Conservation (phyloP, 2,113 vertebrate genomes). For the Osmerus mordax region DNA sequence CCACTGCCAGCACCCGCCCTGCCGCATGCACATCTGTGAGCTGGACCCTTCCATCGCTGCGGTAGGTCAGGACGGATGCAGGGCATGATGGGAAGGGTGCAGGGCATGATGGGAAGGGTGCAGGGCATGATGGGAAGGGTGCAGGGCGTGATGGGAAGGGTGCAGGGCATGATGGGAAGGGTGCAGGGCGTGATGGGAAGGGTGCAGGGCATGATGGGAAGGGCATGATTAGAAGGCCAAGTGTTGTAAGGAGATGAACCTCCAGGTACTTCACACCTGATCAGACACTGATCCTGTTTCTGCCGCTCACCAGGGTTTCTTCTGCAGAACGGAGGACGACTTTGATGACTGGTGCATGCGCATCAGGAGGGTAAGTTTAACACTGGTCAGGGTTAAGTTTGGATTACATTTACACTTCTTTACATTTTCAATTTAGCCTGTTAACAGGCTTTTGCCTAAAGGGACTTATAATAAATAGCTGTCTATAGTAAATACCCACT, state of each 20-base stretch:
- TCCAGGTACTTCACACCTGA: not conserved
- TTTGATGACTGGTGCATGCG: conserved; percentile 93
- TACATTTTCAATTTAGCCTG: not conserved
- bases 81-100: not conserved
- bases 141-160: no score
- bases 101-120: not conserved
- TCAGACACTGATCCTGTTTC: conserved; percentile 4
- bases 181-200: no score
- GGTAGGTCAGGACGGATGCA: conserved; percentile 61
- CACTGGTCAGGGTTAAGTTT: not conserved
- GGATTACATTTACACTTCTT: not conserved
- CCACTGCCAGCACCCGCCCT: conserved; percentile 95
- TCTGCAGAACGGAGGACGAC: conserved; percentile 92
- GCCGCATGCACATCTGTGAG: conserved; percentile 93
- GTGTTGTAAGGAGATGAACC: not conserved
- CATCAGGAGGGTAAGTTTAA: conserved; percentile 82
- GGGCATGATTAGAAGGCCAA: no score
- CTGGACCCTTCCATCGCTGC: conserved; percentile 96
- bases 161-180: no score
- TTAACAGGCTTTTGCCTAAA: no score
- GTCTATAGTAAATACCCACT: no score
- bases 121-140: no score
- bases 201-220: no score
- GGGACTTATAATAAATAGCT: no score
- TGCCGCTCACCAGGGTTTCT: conserved; percentile 82